Conservation (phyloP, 2,797 vertebrate genomes). For the Pipistrellus nathusii region DNA sequence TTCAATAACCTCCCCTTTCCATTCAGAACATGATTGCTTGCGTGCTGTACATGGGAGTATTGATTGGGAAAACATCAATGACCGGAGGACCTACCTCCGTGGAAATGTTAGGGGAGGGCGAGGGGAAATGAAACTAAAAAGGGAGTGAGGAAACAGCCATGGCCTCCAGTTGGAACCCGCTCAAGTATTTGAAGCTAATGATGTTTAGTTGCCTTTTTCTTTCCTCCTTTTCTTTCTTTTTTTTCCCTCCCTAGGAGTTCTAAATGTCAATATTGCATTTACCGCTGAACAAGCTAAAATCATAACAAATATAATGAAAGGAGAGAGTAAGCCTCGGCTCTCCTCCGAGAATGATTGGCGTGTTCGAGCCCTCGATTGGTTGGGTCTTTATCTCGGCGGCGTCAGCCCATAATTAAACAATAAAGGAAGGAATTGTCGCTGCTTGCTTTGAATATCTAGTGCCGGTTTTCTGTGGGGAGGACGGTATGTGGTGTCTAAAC, state of each 20-base stretch:
- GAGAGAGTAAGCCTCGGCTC: conserved; percentile 8
- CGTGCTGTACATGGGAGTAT: conserved; percentile 60
- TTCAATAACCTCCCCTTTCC: conserved; percentile 50
- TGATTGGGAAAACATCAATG: conserved; percentile 48
- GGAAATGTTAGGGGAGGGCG: conserved; percentile 36
- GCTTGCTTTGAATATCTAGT: conserved; percentile 34
- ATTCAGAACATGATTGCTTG: conserved; percentile 36
- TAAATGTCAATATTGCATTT: conserved; percentile 80
- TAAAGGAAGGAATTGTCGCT: conserved; percentile 42
- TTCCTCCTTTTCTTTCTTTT: neutral
- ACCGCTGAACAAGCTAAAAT: conserved; percentile 52
- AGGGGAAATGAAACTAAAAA: conserved; percentile 46
- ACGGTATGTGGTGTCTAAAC: neutral
- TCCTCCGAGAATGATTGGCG: conserved; percentile 55
- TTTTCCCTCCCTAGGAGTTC: neutral
- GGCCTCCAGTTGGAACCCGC: conserved; percentile 35
- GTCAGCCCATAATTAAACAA: conserved; percentile 75
- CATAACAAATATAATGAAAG: conserved; percentile 60
- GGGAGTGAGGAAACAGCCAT: conserved; percentile 23
- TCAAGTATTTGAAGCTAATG: conserved; percentile 70
- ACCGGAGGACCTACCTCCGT: conserved; percentile 54
- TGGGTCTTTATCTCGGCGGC: conserved; percentile 65
- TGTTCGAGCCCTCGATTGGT: conserved; percentile 44
- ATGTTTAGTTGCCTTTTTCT: conserved; percentile 54
- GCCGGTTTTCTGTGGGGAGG: conserved; percentile 33